Percentiles rank a stretch among this genome's conserved stretches.
Evolutionary conservation across 2,797 vertebrate species (phyloP).

Genomic region (Mareca strepera): DNA sequence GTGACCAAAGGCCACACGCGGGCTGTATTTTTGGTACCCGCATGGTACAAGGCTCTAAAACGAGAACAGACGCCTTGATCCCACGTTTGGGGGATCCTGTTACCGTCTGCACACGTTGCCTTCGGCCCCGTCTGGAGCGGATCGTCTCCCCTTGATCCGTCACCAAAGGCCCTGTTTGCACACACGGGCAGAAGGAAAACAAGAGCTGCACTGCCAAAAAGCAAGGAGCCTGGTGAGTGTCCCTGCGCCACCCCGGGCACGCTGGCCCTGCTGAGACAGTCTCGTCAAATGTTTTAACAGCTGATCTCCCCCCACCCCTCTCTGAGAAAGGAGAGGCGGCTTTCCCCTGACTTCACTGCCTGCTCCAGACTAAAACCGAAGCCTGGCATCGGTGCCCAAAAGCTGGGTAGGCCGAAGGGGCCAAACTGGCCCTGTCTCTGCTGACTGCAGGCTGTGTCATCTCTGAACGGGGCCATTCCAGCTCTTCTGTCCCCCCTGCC

Average conservation of each 20-base stretch:
- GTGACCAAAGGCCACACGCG: conserved; percentile 16
- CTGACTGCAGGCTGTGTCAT: not conserved
- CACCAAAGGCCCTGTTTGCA: conserved; percentile 25
- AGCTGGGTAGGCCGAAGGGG: not conserved
- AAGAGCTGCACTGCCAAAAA: conserved; percentile 18
- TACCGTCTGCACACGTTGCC: conserved; percentile 51
- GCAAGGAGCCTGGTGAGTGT: conserved; percentile 14
- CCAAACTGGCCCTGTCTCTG: not conserved
- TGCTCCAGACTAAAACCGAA: not conserved
- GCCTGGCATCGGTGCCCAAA: not conserved
- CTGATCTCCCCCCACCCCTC: not conserved
- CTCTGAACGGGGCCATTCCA: not conserved
- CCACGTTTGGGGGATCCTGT: conserved; percentile 25
- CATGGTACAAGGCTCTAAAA: conserved; percentile 47
- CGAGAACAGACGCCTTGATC: conserved; percentile 21
- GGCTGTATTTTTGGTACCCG: conserved; percentile 57
- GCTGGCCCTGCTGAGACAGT: not conserved
- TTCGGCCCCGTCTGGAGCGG: conserved; percentile 28
- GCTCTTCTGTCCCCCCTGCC: not conserved
- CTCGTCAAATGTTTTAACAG: conserved; percentile 34
- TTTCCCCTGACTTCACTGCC: conserved; percentile 5
- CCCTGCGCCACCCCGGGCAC: not conserved
- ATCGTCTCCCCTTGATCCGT: not conserved
- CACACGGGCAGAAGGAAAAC: not conserved
- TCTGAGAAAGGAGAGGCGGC: not conserved